Percentiles rank a stretch among this genome's conserved stretches.
Evolutionary conservation across 1,140 invertebrate species (phyloP).

Genomic region (Drosophila melanica): DNA sequence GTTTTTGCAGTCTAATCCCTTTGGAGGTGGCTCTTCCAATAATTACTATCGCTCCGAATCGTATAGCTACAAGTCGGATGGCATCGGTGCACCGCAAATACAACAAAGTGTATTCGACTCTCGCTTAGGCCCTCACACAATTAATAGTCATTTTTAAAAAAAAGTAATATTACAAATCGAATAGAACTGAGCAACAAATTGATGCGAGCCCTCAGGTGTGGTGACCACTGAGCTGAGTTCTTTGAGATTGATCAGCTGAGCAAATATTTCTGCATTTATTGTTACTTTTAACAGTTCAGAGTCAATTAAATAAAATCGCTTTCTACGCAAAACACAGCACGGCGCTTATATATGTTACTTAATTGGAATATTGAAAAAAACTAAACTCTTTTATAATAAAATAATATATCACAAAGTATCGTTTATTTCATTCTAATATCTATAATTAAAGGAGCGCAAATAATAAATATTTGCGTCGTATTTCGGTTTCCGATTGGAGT

Average conservation of each 20-base stretch:
- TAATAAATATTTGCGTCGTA: slow-evolving; percentile 1
- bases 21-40: slow-evolving; percentile 12
- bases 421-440: no score
- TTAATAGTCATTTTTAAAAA: slow-evolving; percentile 39
- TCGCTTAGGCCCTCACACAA: slow-evolving; percentile 36
- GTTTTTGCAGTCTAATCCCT: neutral
- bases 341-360: no score
- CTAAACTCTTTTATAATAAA: no score
- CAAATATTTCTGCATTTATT: neutral
- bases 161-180: neutral
- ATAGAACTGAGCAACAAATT: neutral
- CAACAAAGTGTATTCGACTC: slow-evolving; percentile 54
- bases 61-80: slow-evolving; percentile 55
- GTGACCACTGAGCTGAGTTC: neutral
- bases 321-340: neutral
- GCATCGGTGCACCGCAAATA: slow-evolving; percentile 52
- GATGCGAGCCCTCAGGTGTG: neutral
- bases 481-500: slow-evolving; percentile 8
- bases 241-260: neutral
- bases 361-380: no score
- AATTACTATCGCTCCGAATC: slow-evolving; percentile 60
- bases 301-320: neutral
- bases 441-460: neutral
- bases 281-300: neutral
- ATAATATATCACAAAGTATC: no score